These are phyloP conservation scores for Drosophila barbarae DNA, from an alignment of 2,888 invertebrate species.

Conservation along the genomic window DNA sequence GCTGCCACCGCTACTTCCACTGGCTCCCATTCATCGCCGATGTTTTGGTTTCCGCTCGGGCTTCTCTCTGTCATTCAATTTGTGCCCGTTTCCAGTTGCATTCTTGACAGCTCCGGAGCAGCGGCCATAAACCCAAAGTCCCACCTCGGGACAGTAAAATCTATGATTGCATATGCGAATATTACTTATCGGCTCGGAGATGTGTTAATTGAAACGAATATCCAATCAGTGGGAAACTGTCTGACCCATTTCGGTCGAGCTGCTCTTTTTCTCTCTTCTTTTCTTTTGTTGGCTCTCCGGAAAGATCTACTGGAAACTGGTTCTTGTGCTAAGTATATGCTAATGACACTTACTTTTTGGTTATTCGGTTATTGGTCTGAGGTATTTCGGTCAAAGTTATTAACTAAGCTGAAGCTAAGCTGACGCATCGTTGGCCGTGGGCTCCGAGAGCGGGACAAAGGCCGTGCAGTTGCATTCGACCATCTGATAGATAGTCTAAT, in stretches of 20 bases:
- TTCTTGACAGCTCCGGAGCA: slow-evolving; percentile 47
- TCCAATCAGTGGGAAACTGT: slow-evolving; percentile 53
- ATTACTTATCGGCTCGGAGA: slow-evolving; percentile 28
- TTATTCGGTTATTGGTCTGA: slow-evolving; percentile 34
- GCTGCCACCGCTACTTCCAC: not conserved
- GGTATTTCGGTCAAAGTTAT: slow-evolving; percentile 69
- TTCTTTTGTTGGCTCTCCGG: slow-evolving; percentile 40
- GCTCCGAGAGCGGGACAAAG: slow-evolving; percentile 6
- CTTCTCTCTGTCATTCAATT: slow-evolving; percentile 22
- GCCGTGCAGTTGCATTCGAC: slow-evolving; percentile 21
- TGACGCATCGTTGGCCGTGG: slow-evolving; percentile 30
- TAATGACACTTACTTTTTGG: slow-evolving; percentile 60
- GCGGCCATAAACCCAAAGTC: slow-evolving; percentile 2
- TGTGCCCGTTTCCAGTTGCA: slow-evolving; percentile 55
- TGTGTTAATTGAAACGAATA: slow-evolving; percentile 56
- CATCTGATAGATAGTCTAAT: slow-evolving; percentile 13
- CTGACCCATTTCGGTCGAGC: slow-evolving; percentile 48
- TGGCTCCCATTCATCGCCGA: slow-evolving; percentile 16
- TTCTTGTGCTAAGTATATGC: slow-evolving; percentile 68
- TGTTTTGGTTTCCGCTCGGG: slow-evolving; percentile 15
- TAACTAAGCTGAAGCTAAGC: slow-evolving; percentile 49
- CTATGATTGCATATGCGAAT: slow-evolving; percentile 33
- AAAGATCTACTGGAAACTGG: slow-evolving; percentile 37
- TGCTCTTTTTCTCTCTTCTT: slow-evolving; percentile 20
- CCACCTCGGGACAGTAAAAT: slow-evolving; percentile 3